Percentiles rank a stretch among this genome's conserved stretches.
These are phyloP conservation scores for Drosophila flavopinicola DNA, from an alignment of 2,888 invertebrate species.

Conservation along the genomic window DNA sequence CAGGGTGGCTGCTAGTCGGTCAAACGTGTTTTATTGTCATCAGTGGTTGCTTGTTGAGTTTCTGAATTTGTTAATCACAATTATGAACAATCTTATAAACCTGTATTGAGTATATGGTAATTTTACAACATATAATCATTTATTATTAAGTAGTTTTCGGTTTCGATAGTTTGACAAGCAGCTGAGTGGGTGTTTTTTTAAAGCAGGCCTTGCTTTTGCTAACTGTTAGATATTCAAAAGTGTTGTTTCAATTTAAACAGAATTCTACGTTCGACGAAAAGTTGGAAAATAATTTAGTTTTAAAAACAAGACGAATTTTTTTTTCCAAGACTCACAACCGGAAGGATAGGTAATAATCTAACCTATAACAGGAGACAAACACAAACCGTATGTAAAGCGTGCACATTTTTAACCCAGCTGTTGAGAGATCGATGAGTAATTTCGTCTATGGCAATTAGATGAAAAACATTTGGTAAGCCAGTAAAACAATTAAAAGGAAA, in stretches of 20 bases:
- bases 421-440: neutral
- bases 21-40: neutral
- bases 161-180: neutral
- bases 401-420: neutral
- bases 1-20: neutral
- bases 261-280: constrained; percentile 12
- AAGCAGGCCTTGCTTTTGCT: constrained; percentile 29
- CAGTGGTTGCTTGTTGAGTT: neutral
- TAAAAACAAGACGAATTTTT: neutral
- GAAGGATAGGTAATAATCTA: too few species aligned
- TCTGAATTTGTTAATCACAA: neutral
- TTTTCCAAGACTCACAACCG: neutral
- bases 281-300: constrained; percentile 6
- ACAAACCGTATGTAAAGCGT: constrained; percentile 4
- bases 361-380: too few species aligned
- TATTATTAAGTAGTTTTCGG: neutral
- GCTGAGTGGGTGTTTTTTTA: constrained; percentile 8
- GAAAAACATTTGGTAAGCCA: constrained; percentile 28
- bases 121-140: neutral
- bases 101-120: neutral
- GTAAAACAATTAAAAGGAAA: constrained; percentile 43
- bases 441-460: constrained; percentile 6
- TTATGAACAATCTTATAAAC: neutral
- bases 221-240: neutral
- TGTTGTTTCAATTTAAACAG: constrained; percentile 10